Evolutionary conservation across 1,140 invertebrate species (phyloP).

Genomic region (Anastrepha ludens): DNA sequence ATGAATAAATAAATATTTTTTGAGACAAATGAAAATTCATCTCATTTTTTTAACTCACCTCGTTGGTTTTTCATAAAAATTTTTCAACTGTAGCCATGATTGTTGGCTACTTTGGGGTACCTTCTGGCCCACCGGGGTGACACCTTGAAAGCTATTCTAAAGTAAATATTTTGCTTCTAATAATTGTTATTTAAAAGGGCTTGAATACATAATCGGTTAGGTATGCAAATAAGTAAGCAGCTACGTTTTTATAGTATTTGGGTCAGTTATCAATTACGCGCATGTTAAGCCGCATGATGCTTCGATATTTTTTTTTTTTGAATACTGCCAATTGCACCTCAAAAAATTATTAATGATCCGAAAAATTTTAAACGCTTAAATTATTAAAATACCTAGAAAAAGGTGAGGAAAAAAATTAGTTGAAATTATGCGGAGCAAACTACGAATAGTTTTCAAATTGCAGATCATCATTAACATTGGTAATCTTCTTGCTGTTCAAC

Average conservation of each 20-base stretch:
- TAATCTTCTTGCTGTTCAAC: constrained; percentile 22
- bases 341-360: constrained; percentile 11
- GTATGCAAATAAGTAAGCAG: not conserved
- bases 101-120: too few relatives aligned
- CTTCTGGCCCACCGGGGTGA: too few relatives aligned
- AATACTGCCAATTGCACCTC: not conserved
- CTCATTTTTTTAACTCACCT: too few relatives aligned
- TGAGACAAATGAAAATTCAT: too few relatives aligned
- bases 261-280: constrained; percentile 9
- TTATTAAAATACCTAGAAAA: not conserved
- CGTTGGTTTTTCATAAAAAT: too few relatives aligned
- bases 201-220: not conserved
- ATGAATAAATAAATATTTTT: too few relatives aligned
- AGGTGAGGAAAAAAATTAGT: not conserved
- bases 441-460: not conserved
- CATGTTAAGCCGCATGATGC: not conserved
- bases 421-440: constrained; percentile 2
- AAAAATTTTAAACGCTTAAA: constrained; percentile 22
- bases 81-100: too few relatives aligned
- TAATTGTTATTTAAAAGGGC: too few relatives aligned
- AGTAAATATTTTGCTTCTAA: too few relatives aligned
- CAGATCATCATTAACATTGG: constrained; percentile 36
- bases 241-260: not conserved
- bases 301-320: not conserved
- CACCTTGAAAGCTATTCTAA: too few relatives aligned